Evolutionary conservation across 2,888 invertebrate species (phyloP).

Genomic region (Eupsilia transversa): DNA sequence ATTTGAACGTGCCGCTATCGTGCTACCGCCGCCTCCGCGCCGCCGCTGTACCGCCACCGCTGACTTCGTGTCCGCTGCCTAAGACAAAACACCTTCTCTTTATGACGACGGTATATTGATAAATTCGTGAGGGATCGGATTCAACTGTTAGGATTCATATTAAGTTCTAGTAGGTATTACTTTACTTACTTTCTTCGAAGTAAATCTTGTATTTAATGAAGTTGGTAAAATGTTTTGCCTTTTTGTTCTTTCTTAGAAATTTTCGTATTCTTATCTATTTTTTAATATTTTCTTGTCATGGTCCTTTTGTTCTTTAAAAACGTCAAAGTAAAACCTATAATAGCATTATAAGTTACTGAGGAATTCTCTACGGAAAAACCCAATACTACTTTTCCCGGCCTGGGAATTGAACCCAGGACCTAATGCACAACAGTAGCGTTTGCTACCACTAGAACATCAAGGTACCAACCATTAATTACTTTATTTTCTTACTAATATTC

Average conservation of each 20-base stretch:
- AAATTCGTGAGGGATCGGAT: constrained; percentile 34
- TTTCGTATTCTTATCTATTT: neutral
- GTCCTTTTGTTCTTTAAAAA: too few relatives aligned
- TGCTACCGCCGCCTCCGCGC: too few relatives aligned
- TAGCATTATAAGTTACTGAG: too few relatives aligned
- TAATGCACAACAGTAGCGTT: neutral
- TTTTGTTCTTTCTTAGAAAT: neutral
- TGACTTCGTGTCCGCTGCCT: too few relatives aligned
- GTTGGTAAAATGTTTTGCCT: neutral
- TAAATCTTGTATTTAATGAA: constrained; percentile 2
- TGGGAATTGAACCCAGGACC: neutral
- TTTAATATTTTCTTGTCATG: neutral
- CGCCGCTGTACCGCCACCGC: too few relatives aligned
- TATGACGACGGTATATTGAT: constrained; percentile 38
- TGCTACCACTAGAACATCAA: neutral
- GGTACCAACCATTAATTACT: neutral
- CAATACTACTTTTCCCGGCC: neutral
- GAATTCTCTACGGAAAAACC: neutral
- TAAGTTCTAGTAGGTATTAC: constrained; percentile 31
- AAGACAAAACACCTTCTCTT: constrained; percentile 39
- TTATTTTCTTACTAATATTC: neutral
- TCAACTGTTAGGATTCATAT: constrained; percentile 28
- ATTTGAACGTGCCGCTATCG: too few relatives aligned
- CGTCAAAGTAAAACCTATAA: neutral
- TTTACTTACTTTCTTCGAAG: constrained; percentile 14